Conservation (phyloP, 2,888 invertebrate species). For the Oscheius sp. region DNA sequence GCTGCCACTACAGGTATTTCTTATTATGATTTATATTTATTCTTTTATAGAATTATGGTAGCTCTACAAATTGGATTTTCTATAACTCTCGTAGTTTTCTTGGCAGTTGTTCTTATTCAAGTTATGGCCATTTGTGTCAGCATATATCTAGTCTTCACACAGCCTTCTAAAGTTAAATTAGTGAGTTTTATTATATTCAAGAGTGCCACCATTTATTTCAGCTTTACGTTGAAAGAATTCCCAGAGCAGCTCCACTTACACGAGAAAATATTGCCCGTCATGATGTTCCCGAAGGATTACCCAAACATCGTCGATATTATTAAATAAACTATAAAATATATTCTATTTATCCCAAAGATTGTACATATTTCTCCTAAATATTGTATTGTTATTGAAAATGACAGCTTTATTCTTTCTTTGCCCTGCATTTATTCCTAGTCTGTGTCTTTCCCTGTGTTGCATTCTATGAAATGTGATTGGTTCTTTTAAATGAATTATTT, state of each 20-base stretch:
- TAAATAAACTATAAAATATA: not conserved
- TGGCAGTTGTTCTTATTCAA: conserved; percentile 62
- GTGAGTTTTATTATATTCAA: conserved; percentile 37
- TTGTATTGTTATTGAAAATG: not conserved
- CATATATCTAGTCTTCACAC: conserved; percentile 49
- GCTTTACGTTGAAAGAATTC: conserved; percentile 46
- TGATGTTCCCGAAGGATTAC: conserved; percentile 47
- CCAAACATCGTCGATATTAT: conserved; percentile 28
- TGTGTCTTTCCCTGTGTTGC: conserved; percentile 4
- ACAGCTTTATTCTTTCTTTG: not conserved
- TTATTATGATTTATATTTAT: not conserved
- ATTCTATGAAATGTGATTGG: not conserved
- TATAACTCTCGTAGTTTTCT: conserved; percentile 68
- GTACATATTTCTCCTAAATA: not conserved
- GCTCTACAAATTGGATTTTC: conserved; percentile 70
- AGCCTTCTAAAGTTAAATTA: conserved; percentile 44
- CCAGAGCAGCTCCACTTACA: conserved; percentile 28
- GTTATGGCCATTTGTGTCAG: conserved; percentile 45
- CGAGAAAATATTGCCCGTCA: conserved; percentile 45
- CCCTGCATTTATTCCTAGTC: not conserved
- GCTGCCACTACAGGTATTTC: conserved; percentile 68
- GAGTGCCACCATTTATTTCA: conserved; percentile 11
- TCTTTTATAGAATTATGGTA: conserved; percentile 59
- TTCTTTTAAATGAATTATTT: too few relatives aligned
- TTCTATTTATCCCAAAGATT: not conserved